Evolutionary conservation across 2,888 invertebrate genomes (phyloP), one percentile per base, ranked within the genome.

Genomic region (Xanthorhoe spadicearia): DNA sequence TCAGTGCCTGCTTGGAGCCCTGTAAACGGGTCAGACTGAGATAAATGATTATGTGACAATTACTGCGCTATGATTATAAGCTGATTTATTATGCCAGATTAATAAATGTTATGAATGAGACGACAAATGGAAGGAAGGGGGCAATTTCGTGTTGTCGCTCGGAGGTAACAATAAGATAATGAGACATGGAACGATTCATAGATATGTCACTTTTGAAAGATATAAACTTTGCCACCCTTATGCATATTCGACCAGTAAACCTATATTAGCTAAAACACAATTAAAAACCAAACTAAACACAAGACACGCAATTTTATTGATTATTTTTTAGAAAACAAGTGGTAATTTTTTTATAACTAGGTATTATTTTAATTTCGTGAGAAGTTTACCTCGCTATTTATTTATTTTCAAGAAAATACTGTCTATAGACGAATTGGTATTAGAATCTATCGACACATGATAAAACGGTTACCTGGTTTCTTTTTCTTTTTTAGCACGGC

Each of bases 41-140:
- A 43, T 13, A 32, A 60, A 50, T 35, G 51, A 61, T 65, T 58
- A 38, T 48, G 54, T 59, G 54, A 58, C 50, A 66, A 46, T 54
- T 32, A 61, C 51, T n/a, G 53, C 15, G 51, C 56, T n/a, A 35
- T 61, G 56, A 49, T 64, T 57, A 65, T 32, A 19, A 35, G 46
- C 32, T 43, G 55, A 65, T 65, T 61, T 61, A 65, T 57, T 56
- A 55, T 48, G 15, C 19, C 48, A 46, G 60, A 15, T 19, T 46
- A 48, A 46, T 57, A 50, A 50, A 50, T 13, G 18, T 52, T 48
- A 52, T 28, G 58, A 55, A 53, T 61, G 65, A 57, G 19, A 38
- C 51, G 38, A 59, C 58, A 61, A n/a, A 68, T 57, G 59, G 18
- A 17, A 48, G 38, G 56, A 59, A 58, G 55, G 38, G 6, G 51